Evolutionary conservation across 2,797 vertebrate genomes (phyloP).

Genomic region (Clarias laeviceps): DNA sequence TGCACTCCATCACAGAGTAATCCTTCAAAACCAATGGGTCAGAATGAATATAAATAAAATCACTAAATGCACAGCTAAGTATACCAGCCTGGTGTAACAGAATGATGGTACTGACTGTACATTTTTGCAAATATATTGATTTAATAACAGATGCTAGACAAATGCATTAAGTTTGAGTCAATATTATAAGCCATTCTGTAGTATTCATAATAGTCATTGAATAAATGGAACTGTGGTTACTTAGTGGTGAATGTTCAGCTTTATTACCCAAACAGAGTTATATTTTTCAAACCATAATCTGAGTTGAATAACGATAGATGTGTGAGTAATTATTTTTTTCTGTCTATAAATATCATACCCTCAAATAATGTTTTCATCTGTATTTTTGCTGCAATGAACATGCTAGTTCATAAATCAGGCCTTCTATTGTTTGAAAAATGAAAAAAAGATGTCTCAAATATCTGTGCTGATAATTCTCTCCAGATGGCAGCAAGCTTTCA

Average conservation of each 20-base stretch:
- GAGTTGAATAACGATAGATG: slow-evolving; percentile 41
- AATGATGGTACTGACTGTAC: slow-evolving; percentile 16
- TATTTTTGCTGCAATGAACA: slow-evolving; percentile 77
- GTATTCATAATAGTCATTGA: slow-evolving; percentile 8
- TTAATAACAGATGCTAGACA: slow-evolving; percentile 34
- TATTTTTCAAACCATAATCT: slow-evolving; percentile 39
- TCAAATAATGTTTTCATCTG: slow-evolving; percentile 77
- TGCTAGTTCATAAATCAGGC: slow-evolving; percentile 85
- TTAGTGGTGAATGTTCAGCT: slow-evolving; percentile 37
- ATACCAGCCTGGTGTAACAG: slow-evolving; percentile 54
- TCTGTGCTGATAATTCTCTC: slow-evolving; percentile 80
- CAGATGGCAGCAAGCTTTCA: slow-evolving; percentile 81
- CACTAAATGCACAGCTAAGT: slow-evolving; percentile 33
- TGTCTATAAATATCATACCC: slow-evolving; percentile 67
- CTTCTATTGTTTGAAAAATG: slow-evolving; percentile 82
- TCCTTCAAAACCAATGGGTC: slow-evolving; percentile 58
- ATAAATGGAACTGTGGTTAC: slow-evolving; percentile 45
- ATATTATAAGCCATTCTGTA: background rate
- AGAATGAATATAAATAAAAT: slow-evolving; percentile 26
- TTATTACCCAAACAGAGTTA: slow-evolving; percentile 39
- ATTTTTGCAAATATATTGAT: slow-evolving; percentile 33
- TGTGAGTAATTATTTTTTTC: slow-evolving; percentile 63
- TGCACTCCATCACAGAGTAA: slow-evolving; percentile 69
- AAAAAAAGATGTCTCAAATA: slow-evolving; percentile 83
- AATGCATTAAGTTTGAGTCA: slow-evolving; percentile 1